phyloP scores from a whole-genome alignment of 2,797 vertebrate genomes.

The Rhinoraja longicauda region DNA sequence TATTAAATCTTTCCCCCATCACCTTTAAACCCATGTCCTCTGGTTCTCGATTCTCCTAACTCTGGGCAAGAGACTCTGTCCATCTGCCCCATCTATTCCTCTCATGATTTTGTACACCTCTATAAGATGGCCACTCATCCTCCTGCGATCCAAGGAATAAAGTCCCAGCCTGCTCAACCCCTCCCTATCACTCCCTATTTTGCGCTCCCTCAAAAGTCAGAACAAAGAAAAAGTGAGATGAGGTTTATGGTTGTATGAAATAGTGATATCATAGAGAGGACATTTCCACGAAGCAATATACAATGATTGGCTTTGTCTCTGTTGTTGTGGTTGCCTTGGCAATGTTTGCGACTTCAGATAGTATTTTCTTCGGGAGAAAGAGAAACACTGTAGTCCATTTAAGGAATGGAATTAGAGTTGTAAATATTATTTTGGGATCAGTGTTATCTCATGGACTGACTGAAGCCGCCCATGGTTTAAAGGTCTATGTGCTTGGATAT shows the following conservation, averaged over 20 bases:
- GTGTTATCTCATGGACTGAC: background rate
- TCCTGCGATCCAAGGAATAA: too few species aligned
- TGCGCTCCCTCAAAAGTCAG: background rate
- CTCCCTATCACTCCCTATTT: too few species aligned
- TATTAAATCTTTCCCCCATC: too few species aligned
- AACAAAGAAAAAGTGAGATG: background rate
- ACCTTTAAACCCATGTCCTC: too few species aligned
- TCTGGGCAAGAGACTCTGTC: too few species aligned
- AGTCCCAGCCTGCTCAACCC: too few species aligned
- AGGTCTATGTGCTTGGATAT: background rate
- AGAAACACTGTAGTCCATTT: background rate
- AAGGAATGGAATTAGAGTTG: slow-evolving; percentile 21
- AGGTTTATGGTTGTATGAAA: background rate
- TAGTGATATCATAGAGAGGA: background rate
- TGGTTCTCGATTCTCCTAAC: too few species aligned
- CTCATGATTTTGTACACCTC: too few species aligned
- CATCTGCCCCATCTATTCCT: too few species aligned
- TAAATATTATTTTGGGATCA: background rate
- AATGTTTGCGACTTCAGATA: background rate
- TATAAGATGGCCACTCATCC: too few species aligned
- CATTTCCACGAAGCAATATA: background rate
- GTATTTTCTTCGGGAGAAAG: background rate
- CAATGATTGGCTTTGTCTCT: background rate
- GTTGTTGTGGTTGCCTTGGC: background rate
- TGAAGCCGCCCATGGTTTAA: background rate